Evolutionary conservation across 1,140 invertebrate genomes (phyloP).

Genomic region (Centruroides vittatus): DNA sequence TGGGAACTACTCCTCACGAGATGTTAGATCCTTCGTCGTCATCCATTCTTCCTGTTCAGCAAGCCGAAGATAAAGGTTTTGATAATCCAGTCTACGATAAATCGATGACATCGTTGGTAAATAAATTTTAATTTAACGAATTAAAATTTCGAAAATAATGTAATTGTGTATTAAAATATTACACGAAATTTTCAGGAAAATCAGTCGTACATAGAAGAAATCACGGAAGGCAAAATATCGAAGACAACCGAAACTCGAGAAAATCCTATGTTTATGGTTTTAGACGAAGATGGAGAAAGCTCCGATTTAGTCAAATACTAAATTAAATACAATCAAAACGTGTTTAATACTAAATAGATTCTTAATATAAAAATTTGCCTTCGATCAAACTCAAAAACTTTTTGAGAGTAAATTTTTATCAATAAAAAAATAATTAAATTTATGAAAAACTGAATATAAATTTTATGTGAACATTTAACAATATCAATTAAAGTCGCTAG

Average conservation of each 20-base stretch:
- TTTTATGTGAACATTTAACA: too few relatives aligned
- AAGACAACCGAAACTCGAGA: conserved; percentile 5
- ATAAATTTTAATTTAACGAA: background rate
- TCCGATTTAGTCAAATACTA: too few relatives aligned
- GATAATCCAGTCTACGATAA: conserved; percentile 13
- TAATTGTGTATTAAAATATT: background rate
- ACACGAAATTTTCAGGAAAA: background rate
- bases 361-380: too few relatives aligned
- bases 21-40: conserved; percentile 8
- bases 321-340: too few relatives aligned
- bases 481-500: too few relatives aligned
- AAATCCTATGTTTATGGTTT: conserved; percentile 10
- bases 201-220: background rate
- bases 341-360: too few relatives aligned
- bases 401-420: too few relatives aligned
- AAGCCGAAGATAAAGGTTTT: conserved; percentile 4
- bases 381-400: too few relatives aligned
- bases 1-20: conserved; percentile 16
- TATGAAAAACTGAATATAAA: too few relatives aligned
- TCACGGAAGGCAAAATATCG: background rate
- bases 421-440: too few relatives aligned
- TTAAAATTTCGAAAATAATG: background rate
- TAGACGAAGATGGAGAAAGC: background rate
- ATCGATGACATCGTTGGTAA: background rate
- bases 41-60: background rate